Conservation (phyloP, 2,113 vertebrate genomes). For the Brevimyrus niger region DNA sequence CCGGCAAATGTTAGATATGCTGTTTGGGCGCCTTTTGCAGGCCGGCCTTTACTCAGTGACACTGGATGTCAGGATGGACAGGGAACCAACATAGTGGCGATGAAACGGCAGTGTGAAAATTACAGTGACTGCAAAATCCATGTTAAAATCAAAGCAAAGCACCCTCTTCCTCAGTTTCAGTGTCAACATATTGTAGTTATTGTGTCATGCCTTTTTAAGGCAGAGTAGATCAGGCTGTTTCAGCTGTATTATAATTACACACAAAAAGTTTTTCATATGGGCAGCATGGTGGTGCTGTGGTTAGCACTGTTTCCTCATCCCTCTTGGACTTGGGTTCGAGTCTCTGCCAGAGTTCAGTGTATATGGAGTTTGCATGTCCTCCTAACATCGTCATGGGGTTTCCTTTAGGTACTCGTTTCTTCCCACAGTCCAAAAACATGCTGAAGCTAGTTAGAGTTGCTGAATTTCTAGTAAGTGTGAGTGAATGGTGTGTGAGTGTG, state of each 20-base stretch:
- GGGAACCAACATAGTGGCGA: not conserved
- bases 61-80: not conserved
- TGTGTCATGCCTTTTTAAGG: not conserved
- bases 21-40: not conserved
- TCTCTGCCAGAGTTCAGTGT: too few relatives aligned
- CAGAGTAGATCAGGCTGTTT: not conserved
- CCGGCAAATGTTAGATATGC: not conserved
- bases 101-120: not conserved
- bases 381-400: too few relatives aligned
- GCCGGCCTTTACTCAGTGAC: not conserved
- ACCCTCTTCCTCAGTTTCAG: not conserved
- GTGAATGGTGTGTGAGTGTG: too few relatives aligned
- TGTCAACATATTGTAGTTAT: too few relatives aligned
- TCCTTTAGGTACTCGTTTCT: too few relatives aligned
- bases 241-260: not conserved
- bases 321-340: too few relatives aligned
- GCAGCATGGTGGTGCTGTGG: too few relatives aligned
- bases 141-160: not conserved
- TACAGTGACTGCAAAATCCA: not conserved
- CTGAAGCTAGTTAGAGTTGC: too few relatives aligned
- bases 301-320: too few relatives aligned
- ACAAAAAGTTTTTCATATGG: not conserved
- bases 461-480: too few relatives aligned
- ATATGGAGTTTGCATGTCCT: too few relatives aligned
- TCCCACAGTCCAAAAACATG: too few relatives aligned